Evolutionary conservation across 2,797 vertebrate species (phyloP), one percentile per base, ranked within the genome.

Genomic region (Clamator glandarius): DNA sequence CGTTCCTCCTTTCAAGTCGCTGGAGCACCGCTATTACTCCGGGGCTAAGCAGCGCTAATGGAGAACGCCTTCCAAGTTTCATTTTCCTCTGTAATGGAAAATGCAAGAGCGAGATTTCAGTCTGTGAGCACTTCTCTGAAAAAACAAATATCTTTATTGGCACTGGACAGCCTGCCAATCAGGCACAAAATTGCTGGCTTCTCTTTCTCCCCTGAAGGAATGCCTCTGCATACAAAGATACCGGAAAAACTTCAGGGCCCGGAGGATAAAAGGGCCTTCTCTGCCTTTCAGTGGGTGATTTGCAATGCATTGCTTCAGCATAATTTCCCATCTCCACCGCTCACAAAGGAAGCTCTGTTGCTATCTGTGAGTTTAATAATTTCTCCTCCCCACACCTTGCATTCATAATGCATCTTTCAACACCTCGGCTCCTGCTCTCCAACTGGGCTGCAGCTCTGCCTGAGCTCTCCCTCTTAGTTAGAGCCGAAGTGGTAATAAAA

Each of bases 161-260:
- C 76, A 80, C 96, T 84, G 96, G 97, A 98, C 97, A 97, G 96
- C 92, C 97, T 98, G 97, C 97, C 97, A 97, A 97, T 97, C 97
- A 97, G 97, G 92, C 95, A 95, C 87, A 29, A 97, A 98, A 97
- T 97, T 97, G 97, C 96, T 83, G 90, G 95, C 94, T 97, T 96
- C 96, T 96, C 95, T 96, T 79, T 90, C 95, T 96, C 96, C 96
- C 97, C 96, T 83, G 90, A 95, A 98, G 96, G 94, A 95, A 97
- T 91, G 96, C 95, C 46, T 78, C 95, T 96, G 97, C 95, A 96
- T 97, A 97, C 97, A 97, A 97, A 98, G 96, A 95, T 96, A 96
- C 93, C 81, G 3, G 24, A 84, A 94, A 95, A 97, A 96, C 95
- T 97, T 96, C 81, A 58, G 67, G 94, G 95, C 96, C 93, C 12